Evolutionary conservation across 2,888 invertebrate genomes (phyloP).

Genomic region (Rotaria sp.): DNA sequence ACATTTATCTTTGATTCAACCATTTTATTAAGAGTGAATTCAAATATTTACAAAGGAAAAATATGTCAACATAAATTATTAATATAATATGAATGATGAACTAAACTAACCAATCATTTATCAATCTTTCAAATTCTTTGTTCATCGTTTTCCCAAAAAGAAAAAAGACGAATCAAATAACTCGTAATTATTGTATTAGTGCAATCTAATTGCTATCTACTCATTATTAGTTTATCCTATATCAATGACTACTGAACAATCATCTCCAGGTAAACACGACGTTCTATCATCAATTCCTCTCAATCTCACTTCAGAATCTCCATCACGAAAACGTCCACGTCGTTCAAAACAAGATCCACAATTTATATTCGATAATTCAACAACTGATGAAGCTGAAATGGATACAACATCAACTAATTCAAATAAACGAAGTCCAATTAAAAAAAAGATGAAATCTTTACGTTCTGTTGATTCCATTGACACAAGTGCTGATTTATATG

Average conservation of each 20-base stretch:
- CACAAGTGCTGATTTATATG: background rate
- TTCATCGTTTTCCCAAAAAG: background rate
- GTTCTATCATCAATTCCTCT: background rate
- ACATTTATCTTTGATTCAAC: too few relatives aligned
- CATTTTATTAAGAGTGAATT: too few relatives aligned
- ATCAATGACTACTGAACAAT: background rate
- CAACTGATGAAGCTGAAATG: background rate
- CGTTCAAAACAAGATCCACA: conserved; percentile 27
- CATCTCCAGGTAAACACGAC: background rate
- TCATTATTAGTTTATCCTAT: background rate
- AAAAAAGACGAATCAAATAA: background rate
- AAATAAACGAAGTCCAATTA: background rate
- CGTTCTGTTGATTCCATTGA: background rate
- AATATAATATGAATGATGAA: background rate
- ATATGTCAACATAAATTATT: background rate
- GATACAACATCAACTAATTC: background rate
- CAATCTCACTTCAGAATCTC: background rate
- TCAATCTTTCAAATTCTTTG: background rate
- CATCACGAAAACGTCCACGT: conserved; percentile 13
- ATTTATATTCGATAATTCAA: conserved; percentile 2
- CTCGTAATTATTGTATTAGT: too few relatives aligned
- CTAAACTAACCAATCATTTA: background rate
- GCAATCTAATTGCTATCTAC: too few relatives aligned
- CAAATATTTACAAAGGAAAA: too few relatives aligned
- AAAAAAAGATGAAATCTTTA: background rate